Base-by-base conservation (phyloP, 2,888 invertebrate genomes). In the Oscheius sp. region DNA sequence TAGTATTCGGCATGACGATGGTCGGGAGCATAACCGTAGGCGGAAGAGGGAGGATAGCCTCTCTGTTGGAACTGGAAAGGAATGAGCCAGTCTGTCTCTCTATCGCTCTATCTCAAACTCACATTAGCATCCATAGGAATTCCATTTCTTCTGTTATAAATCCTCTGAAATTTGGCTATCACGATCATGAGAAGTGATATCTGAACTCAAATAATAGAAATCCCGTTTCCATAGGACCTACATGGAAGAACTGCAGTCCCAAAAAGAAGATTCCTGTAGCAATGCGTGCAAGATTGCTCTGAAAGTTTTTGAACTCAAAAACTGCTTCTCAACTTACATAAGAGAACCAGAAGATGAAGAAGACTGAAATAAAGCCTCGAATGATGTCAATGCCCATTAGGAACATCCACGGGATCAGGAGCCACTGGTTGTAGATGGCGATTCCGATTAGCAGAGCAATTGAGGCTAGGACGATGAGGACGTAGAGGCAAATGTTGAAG, bases 261-360 rank as follows among this genome's bases (percentile, higher is more conserved):
- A 89, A 81, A 82, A 89, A 89, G 84, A 89, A 89, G 53, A 89
- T 89, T 48, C 87, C 89, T 5, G 88, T 85, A 29, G 89, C 89
- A 62, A 89, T 86, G 47, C 89, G 80, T 0, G 87, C 86, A 70
- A 89, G 76, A 72, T 89, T 86, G 2, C 84, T 79, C 84, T 88
- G 75, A 57, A 86, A 85, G n/a, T 13, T n/a, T 21, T 21, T 11
- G 29, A 2, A 58, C 21, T 57, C 29, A 11, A 21, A 32, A 47
- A 32, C 35, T 9, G 48, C 13, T 10, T 42, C 11, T 21, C 33
- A 62, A 80, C 84, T 75, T 72, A 87, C 86, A 65, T 86, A 81
- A 59, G 85, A 85, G 75, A 79, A 85, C 73, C 85, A 79, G 79
- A 89, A 89, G 50, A 89, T 89, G 77, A 89, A 79, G 65, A 89